Conservation (phyloP, 2,888 invertebrate genomes). For the Furcula furcula region DNA sequence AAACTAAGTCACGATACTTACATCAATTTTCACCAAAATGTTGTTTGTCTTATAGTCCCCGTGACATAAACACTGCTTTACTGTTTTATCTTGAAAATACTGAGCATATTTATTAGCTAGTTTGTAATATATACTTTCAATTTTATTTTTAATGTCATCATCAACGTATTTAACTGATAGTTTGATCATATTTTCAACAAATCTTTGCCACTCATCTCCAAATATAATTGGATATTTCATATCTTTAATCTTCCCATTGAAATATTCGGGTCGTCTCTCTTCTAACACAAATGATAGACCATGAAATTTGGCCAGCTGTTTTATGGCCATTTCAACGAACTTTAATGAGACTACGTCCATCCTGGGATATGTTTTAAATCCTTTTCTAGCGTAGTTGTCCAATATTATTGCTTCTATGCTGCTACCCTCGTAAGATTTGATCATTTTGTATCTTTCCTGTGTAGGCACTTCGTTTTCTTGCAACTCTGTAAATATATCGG, state of each 20-base stretch:
- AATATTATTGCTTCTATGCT: constrained; percentile 41
- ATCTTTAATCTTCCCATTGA: constrained; percentile 29
- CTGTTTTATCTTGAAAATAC: constrained; percentile 27
- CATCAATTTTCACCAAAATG: constrained; percentile 42
- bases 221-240: too few species aligned
- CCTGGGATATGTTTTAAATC: constrained; percentile 40
- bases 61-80: constrained; percentile 38
- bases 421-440: constrained; percentile 41
- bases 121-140: constrained; percentile 18
- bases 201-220: constrained; percentile 31
- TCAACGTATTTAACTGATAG: constrained; percentile 22
- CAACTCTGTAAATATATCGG: constrained; percentile 36
- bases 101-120: constrained; percentile 29
- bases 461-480: constrained; percentile 44
- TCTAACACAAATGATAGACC: constrained; percentile 44
- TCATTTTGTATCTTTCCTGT: constrained; percentile 39
- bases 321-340: constrained; percentile 44
- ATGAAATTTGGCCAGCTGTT: constrained; percentile 40
- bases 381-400: constrained; percentile 46
- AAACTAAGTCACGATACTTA: constrained; percentile 23
- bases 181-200: constrained; percentile 22
- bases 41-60: constrained; percentile 54
- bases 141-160: constrained; percentile 21
- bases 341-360: constrained; percentile 41
- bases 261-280: constrained; percentile 39